phyloP scores from a whole-genome alignment of 92 coral and sea anemone genomes.

The Ricordea florida region DNA sequence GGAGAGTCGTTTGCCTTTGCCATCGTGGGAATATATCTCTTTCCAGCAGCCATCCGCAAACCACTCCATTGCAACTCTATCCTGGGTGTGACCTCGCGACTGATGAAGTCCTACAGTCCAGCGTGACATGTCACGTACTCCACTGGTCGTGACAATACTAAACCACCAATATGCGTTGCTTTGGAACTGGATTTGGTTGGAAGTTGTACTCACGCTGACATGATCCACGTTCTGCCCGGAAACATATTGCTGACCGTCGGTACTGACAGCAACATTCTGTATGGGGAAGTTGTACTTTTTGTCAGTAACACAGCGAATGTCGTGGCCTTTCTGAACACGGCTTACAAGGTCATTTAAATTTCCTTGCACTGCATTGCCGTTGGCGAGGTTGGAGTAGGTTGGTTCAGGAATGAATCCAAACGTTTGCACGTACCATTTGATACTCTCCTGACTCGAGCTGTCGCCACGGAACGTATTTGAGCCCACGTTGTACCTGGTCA shows the following conservation, averaged over 20 bases:
- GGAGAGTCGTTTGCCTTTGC: constrained; percentile 12
- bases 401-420: constrained; percentile 15
- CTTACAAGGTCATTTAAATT: constrained; percentile 33
- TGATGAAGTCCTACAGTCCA: constrained; percentile 78
- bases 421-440: constrained; percentile 72
- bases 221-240: constrained; percentile 76
- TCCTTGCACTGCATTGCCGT: constrained; percentile 58
- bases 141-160: constrained; percentile 62
- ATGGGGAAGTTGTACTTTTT: constrained; percentile 44
- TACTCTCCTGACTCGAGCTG: background rate
- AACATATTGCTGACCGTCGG: background rate
- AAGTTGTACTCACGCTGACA: constrained; percentile 34
- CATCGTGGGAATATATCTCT: constrained; percentile 60
- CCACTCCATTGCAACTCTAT: constrained; percentile 78
- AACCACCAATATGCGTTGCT: constrained; percentile 78
- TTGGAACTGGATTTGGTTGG: constrained; percentile 38
- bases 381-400: constrained; percentile 55
- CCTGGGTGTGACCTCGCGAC: constrained; percentile 79
- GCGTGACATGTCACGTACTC: constrained; percentile 92
- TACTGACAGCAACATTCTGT: constrained; percentile 53
- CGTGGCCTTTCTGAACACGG: constrained; percentile 59
- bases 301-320: constrained; percentile 68
- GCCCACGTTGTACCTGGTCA: constrained; percentile 79
- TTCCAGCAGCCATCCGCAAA: constrained; percentile 83
- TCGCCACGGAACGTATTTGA: constrained; percentile 48